A percentile compares a stretch with the other conserved stretches of the same genome.
These are phyloP conservation scores for Buceros bicornis DNA, from an alignment of 2,797 vertebrate genomes.

Conservation along the genomic window DNA sequence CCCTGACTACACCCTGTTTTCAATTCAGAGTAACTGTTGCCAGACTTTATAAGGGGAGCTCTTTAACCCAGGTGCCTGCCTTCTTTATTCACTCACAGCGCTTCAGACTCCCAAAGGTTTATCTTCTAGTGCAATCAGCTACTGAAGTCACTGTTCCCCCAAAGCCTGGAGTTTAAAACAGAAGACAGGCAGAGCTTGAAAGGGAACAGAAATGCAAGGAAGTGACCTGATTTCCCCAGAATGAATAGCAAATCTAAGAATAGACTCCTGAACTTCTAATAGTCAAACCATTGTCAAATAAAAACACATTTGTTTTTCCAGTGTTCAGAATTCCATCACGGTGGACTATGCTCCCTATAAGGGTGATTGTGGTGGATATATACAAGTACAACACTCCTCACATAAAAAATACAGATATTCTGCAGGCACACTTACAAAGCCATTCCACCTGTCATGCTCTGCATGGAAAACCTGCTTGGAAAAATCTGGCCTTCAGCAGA, in stretches of 20 bases:
- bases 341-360: rapidly evolving
- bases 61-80: not conserved
- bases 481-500: not conserved
- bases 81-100: not conserved
- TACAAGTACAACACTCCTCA: not conserved
- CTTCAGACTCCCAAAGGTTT: not conserved
- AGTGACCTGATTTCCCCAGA: not conserved
- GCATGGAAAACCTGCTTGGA: not conserved
- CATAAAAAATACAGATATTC: not conserved
- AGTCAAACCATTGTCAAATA: not conserved
- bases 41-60: not conserved
- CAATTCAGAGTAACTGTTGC: not conserved
- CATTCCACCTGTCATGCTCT: not conserved
- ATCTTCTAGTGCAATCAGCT: not conserved
- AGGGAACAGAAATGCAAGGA: not conserved
- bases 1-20: not conserved
- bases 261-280: not conserved
- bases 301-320: not conserved
- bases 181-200: not conserved
- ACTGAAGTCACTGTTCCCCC: not conserved
- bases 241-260: conserved; percentile 16
- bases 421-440: not conserved
- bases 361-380: not conserved
- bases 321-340: not conserved
- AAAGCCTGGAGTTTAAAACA: not conserved